These are phyloP conservation scores for Microcebus griseorufus DNA, from an alignment of 2,113 vertebrate species.

Conservation along the genomic window DNA sequence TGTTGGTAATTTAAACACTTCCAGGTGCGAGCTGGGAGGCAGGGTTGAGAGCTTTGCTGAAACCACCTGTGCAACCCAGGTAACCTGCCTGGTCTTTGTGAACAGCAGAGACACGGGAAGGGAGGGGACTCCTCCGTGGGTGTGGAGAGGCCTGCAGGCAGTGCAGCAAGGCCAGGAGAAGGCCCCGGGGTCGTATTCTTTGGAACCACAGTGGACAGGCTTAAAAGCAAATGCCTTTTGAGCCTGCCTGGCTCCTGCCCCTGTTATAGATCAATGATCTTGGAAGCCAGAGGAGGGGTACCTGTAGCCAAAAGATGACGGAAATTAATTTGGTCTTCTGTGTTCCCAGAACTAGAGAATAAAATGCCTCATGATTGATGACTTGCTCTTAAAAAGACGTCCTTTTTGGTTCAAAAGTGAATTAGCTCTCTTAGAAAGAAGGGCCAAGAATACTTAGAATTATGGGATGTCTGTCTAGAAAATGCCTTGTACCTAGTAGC, in stretches of 20 bases:
- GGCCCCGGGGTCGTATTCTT: not conserved
- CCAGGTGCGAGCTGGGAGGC: not conserved
- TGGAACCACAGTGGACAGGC: not conserved
- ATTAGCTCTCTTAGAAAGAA: conserved; percentile 2
- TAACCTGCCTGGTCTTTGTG: not conserved
- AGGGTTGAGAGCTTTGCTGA: not conserved
- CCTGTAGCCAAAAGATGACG: not conserved
- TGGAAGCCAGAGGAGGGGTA: not conserved
- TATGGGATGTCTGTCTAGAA: conserved; percentile 27
- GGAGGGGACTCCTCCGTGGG: no score
- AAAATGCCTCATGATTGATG: conserved; percentile 20
- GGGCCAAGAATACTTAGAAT: conserved; percentile 2
- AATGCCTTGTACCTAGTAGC: not conserved
- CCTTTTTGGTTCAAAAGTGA: conserved; percentile 3
- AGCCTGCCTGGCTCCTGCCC: not conserved
- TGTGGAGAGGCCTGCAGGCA: fast-evolving
- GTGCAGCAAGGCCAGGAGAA: not conserved
- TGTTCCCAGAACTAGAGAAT: conserved; percentile 54
- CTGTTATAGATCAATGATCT: not conserved
- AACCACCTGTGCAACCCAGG: not conserved
- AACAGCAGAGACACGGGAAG: not conserved
- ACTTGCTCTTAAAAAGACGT: conserved; percentile 9
- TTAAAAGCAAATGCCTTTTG: not conserved
- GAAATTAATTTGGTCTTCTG: conserved; percentile 31
- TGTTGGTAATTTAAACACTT: not conserved